phyloP scores from a whole-genome alignment of 1,140 invertebrate species.

The Helicoverpa armigera region DNA sequence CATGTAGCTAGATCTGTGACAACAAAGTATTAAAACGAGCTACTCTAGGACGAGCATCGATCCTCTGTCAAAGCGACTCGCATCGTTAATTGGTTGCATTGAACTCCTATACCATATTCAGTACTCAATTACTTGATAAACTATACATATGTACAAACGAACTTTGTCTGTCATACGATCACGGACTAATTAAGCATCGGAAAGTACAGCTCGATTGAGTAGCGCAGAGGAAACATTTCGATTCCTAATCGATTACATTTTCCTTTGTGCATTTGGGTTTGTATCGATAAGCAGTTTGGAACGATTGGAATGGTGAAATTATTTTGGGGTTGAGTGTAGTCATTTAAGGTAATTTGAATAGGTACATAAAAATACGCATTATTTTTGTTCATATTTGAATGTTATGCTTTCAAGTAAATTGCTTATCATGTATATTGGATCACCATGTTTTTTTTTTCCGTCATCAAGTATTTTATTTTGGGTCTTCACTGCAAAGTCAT shows the following conservation, averaged over 20 bases:
- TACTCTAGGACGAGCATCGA: background rate
- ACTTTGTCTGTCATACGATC: constrained; percentile 26
- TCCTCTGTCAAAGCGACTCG: constrained; percentile 11
- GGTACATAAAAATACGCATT: too few species aligned
- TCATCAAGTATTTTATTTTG: too few species aligned
- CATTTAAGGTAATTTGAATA: too few species aligned
- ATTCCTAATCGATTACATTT: background rate
- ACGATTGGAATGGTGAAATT: too few species aligned
- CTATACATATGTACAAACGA: constrained; percentile 1
- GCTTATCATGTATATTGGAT: too few species aligned
- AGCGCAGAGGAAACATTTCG: background rate
- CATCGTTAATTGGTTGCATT: constrained; percentile 12
- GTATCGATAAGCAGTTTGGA: background rate
- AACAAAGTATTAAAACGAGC: background rate
- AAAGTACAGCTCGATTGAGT: constrained; percentile 10
- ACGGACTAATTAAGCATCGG: constrained; percentile 8
- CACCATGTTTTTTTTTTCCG: too few species aligned
- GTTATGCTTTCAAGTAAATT: too few species aligned
- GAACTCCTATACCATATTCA: background rate
- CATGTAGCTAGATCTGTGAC: background rate
- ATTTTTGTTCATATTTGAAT: too few species aligned
- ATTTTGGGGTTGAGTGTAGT: too few species aligned
- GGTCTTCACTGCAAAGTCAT: too few species aligned
- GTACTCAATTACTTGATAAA: constrained; percentile 9
- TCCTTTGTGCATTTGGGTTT: background rate